Percentiles rank a stretch among this genome's conserved stretches.
phyloP scores from a whole-genome alignment of 1,140 invertebrate genomes.

The Drosophila sp. region DNA sequence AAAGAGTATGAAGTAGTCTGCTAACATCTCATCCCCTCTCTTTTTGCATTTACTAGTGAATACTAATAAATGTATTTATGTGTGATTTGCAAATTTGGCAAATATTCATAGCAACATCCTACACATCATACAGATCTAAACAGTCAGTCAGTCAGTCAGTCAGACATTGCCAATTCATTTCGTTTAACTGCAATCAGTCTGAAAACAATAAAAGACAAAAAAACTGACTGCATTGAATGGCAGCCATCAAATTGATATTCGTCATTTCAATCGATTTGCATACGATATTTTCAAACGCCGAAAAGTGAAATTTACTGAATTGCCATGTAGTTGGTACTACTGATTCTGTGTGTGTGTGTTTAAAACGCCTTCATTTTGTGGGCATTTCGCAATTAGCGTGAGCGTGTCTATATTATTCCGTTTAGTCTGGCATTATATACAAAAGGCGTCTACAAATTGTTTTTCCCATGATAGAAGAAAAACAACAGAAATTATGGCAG shows the following conservation, averaged over 20 bases:
- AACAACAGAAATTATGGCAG: constrained; percentile 70
- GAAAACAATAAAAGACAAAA: constrained; percentile 24
- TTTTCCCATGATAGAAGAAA: constrained; percentile 72
- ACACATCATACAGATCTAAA: constrained; percentile 25
- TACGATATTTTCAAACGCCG: constrained; percentile 41
- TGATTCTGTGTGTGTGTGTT: background rate
- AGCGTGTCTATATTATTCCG: constrained; percentile 75
- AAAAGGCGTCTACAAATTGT: constrained; percentile 69
- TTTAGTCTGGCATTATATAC: constrained; percentile 60
- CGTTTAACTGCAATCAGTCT: constrained; percentile 59
- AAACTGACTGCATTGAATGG: constrained; percentile 38
- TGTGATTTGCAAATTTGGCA: constrained; percentile 25
- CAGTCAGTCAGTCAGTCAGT: background rate
- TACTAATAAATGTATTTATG: constrained; percentile 24
- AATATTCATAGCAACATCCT: constrained; percentile 16
- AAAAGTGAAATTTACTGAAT: constrained; percentile 2
- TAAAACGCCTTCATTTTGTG: constrained; percentile 48
- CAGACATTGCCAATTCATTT: constrained; percentile 42
- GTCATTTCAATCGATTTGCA: constrained; percentile 61
- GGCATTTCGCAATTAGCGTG: constrained; percentile 76
- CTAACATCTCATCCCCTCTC: background rate
- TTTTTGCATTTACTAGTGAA: background rate
- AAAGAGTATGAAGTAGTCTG: background rate
- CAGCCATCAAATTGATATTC: constrained; percentile 59
- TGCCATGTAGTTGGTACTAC: background rate